phyloP scores from a whole-genome alignment of 2,888 invertebrate genomes.

The Catotricha subobsoleta region DNA sequence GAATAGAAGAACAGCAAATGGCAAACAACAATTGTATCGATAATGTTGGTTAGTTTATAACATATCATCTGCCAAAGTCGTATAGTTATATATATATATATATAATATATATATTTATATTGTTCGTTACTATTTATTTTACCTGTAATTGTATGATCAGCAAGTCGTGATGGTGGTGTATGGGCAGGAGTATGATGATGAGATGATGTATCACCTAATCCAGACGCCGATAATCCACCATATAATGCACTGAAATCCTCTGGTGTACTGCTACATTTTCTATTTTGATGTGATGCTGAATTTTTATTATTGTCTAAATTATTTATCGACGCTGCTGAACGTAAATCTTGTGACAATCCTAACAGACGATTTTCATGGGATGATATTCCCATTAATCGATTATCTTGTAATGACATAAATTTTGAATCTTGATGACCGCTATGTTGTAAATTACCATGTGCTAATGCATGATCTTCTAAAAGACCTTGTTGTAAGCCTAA shows the following conservation, averaged over 20 bases:
- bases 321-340: constrained; percentile 8
- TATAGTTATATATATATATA: too few species aligned
- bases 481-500: constrained; percentile 61
- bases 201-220: constrained; percentile 31
- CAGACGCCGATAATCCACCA: constrained; percentile 37
- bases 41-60: too few species aligned
- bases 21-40: too few species aligned
- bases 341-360: constrained; percentile 16
- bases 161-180: constrained; percentile 44
- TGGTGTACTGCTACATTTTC: constrained; percentile 68
- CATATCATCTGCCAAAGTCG: too few species aligned
- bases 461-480: constrained; percentile 49
- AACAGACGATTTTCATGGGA: constrained; percentile 28
- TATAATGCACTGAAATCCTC: constrained; percentile 82
- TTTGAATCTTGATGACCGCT: constrained; percentile 27
- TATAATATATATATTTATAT: too few species aligned
- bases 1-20: too few species aligned
- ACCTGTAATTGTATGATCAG: constrained; percentile 43
- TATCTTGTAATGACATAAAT: constrained; percentile 32
- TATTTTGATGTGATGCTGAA: constrained; percentile 20
- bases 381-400: constrained; percentile 29
- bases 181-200: constrained; percentile 49
- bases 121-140: too few species aligned
- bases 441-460: constrained; percentile 35
- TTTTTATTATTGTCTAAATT: constrained; percentile 27